Evolutionary conservation across 1,140 invertebrate species (phyloP), one percentile per base, ranked within the genome.

Genomic region (Monomorium pharaonis): DNA sequence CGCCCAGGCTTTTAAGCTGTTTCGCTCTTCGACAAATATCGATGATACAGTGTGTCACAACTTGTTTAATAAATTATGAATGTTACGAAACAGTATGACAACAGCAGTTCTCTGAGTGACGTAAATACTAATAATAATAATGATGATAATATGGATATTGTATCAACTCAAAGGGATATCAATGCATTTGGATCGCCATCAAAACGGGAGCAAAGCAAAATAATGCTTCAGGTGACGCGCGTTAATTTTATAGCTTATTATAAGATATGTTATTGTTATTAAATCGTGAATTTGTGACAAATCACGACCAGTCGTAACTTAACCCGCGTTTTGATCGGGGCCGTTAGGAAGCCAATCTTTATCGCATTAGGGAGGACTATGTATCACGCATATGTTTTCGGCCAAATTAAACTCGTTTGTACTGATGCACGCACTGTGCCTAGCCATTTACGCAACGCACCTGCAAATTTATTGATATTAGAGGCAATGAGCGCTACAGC

Each of bases 391-490:
- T 74, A 49, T 56, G 87, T 89, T 81, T 86, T 83, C 69, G 76
- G 54, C 37, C 18, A 58, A 77, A 84, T 86, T 90, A 88, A 90
- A 81, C 76, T 86, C 72, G 60, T 77, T 69, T 63, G 60, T 80
- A 77, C 80, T 84, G 88, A 87, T 89, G 88, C 86, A 70, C 88
- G 49, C 67, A 49, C 27, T 62, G 54, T 74, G 56, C 75, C 87
- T 76, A 86, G 58, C 86, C 86, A 85, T 84, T 90, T 80, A 88
- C 83, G 85, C 85, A 74, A 76, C 80, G 80, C 85, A 86, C 88
- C 88, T 86, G 88, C 70, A 88, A 90, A 90, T 90, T 90, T 89
- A 90, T 90, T 78, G 88, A 87, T 90, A 90, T 90, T 90, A 89
- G 77, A 81, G 69, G 69, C 44, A 89, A 87, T 83, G 85, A 75